These are phyloP conservation scores for Chrysogorgia sp. DNA, from an alignment of 92 coral and sea anemone genomes.

Conservation along the genomic window DNA sequence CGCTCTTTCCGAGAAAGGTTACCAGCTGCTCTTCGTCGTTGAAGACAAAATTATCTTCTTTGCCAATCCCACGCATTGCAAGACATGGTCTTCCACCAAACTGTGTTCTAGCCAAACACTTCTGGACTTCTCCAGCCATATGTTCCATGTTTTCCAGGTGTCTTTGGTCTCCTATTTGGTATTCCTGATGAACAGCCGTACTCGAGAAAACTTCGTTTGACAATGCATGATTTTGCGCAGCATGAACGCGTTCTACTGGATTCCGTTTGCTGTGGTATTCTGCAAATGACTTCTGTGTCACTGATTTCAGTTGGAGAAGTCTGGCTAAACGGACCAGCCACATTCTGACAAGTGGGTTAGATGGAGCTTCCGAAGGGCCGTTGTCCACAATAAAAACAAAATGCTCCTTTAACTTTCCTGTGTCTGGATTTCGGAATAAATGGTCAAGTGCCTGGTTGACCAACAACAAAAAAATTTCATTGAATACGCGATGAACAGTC, in stretches of 20 bases:
- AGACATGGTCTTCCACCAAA: constrained; percentile 53
- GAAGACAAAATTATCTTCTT: constrained; percentile 36
- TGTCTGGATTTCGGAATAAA: constrained; percentile 59
- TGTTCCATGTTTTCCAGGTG: constrained; percentile 61
- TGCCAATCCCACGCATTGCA: constrained; percentile 26
- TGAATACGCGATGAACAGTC: constrained; percentile 57
- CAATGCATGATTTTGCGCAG: too few species aligned
- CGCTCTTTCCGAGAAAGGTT: constrained; percentile 47
- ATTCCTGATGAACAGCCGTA: constrained; percentile 40
- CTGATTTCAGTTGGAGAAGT: background rate
- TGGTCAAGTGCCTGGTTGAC: constrained; percentile 54
- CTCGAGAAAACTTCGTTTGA: constrained; percentile 59
- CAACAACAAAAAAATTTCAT: constrained; percentile 59
- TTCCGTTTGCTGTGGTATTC: constrained; percentile 61
- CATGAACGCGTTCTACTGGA: constrained; percentile 63
- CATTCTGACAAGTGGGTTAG: constrained; percentile 45
- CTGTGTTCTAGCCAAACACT: constrained; percentile 28
- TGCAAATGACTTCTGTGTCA: constrained; percentile 58
- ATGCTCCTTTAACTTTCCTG: constrained; percentile 66
- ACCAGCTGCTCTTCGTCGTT: constrained; percentile 45
- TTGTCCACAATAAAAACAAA: constrained; percentile 72
- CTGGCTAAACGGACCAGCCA: constrained; percentile 54
- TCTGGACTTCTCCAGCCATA: constrained; percentile 45
- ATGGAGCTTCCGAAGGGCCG: constrained; percentile 69
- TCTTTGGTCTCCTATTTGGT: constrained; percentile 35